phyloP scores from a whole-genome alignment of 1,140 invertebrate genomes.

The Hyposmocoma kahamanoa region DNA sequence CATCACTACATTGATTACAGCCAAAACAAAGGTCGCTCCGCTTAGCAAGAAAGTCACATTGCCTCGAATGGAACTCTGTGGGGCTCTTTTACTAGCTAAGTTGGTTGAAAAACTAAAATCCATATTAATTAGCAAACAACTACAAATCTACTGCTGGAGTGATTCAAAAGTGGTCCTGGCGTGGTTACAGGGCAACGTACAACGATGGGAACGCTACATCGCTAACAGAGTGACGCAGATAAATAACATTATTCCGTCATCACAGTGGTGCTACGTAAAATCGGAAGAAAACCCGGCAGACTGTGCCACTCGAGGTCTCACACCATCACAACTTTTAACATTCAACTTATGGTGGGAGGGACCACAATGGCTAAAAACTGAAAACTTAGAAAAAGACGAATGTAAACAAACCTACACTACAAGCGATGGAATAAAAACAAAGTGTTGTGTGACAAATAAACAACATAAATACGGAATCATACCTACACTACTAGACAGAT shows the following conservation, averaged over 20 bases:
- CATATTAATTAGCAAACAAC: not conserved
- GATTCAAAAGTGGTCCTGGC: constrained; percentile 43
- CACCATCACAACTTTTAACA: not conserved
- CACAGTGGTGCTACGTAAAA: constrained; percentile 5
- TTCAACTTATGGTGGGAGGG: too few relatives aligned
- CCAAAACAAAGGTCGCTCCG: not conserved
- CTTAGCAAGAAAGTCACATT: not conserved
- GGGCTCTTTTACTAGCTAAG: not conserved
- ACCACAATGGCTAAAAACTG: too few relatives aligned
- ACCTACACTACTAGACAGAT: too few relatives aligned
- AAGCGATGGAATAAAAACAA: too few relatives aligned
- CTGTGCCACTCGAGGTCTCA: constrained; percentile 3
- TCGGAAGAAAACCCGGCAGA: constrained; percentile 4
- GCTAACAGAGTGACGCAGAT: constrained; percentile 5
- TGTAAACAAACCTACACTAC: too few relatives aligned
- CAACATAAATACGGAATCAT: too few relatives aligned
- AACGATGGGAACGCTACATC: constrained; percentile 13
- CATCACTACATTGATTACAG: not conserved
- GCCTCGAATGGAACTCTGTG: not conserved
- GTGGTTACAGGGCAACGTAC: constrained; percentile 32
- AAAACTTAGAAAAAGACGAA: too few relatives aligned
- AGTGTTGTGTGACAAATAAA: too few relatives aligned
- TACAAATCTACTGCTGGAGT: constrained; percentile 8
- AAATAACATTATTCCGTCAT: not conserved
- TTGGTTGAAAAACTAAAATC: not conserved